Evolutionary conservation across 2,888 invertebrate species (phyloP).

Genomic region (Hybos culiciformis): DNA sequence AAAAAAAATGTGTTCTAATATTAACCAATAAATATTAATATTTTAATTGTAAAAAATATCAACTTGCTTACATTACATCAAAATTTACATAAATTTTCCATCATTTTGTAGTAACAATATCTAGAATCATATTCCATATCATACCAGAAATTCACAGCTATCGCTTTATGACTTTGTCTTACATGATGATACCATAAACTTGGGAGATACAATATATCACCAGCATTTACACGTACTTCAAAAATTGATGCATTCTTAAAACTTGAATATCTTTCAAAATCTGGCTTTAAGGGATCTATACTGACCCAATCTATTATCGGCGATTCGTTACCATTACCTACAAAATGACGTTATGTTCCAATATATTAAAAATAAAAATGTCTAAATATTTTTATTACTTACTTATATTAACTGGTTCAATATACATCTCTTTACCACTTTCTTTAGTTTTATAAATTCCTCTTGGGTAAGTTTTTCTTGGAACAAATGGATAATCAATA

Average conservation of each 20-base stretch:
- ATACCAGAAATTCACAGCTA: conserved; percentile 81
- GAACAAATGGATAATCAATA: conserved; percentile 60
- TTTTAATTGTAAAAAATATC: too few species aligned
- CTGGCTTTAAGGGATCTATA: conserved; percentile 55
- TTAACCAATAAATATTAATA: too few species aligned
- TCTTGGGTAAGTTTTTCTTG: conserved; percentile 49
- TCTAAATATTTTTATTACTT: conserved; percentile 3
- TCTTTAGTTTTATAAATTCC: conserved; percentile 40
- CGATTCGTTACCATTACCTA: conserved; percentile 11
- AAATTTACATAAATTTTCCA: conserved; percentile 44
- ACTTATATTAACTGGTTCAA: conserved; percentile 29
- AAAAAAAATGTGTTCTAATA: too few species aligned
- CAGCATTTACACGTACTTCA: conserved; percentile 47
- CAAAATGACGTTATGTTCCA: background rate
- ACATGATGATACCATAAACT: conserved; percentile 86
- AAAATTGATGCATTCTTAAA: conserved; percentile 47
- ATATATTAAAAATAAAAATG: too few species aligned
- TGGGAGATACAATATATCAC: conserved; percentile 68
- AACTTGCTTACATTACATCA: background rate
- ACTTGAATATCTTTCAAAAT: conserved; percentile 46
- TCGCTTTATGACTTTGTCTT: conserved; percentile 64
- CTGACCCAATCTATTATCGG: conserved; percentile 45
- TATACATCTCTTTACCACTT: conserved; percentile 27
- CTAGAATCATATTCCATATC: conserved; percentile 79
- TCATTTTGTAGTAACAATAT: conserved; percentile 67